Base-by-base conservation (phyloP, 2,797 vertebrate species). In the Acanthurus tractus region DNA sequence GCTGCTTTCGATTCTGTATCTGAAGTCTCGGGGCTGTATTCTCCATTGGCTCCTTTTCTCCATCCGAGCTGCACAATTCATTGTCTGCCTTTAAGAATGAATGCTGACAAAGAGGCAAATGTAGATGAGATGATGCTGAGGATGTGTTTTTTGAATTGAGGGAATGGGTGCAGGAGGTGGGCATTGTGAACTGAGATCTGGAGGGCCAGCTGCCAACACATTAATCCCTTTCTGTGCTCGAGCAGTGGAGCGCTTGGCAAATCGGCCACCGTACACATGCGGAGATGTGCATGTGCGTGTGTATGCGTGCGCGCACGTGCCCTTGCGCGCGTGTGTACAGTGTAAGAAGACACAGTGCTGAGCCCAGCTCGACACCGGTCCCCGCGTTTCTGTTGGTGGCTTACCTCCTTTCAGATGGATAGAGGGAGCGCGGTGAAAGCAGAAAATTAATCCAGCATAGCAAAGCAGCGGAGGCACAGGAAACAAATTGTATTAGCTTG, bases 361-460 rank as follows among this genome's bases (percentile, higher is more conserved):
- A 74, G 70, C 63, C 62, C 36, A 36, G 76, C 63, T 70, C 29
- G 2, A 65, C 72, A 18, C 54, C 57, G 56, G 78, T 61, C 58
- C 56, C 61, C 45, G 54, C 8, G 6, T 66, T 78, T 75, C 46
- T 82, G 76, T 57, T 70, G 58, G 74, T 82, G 79, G 65, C 79
- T 76, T 79, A 66, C 49, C 65, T 66, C 46, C 62, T 84, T 87
- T 91, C 84, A 90, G 70, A 85, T 81, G 76, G 81, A 86, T 75
- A 76, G 81, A 90, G 65, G 77, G 76, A 83, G 76, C 72, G 70
- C 67, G 25, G 67, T 71, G 81, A 82, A 89, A 84, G 86, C 75
- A 72, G 79, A 81, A 88, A 82, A 76, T 88, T 93, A 94, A 93
- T 94, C 91, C 87, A 71, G 85, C 85, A 83, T 88, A 79, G 81